phyloP scores from a whole-genome alignment of 2,888 invertebrate genomes.

The Drosophila testacea region DNA sequence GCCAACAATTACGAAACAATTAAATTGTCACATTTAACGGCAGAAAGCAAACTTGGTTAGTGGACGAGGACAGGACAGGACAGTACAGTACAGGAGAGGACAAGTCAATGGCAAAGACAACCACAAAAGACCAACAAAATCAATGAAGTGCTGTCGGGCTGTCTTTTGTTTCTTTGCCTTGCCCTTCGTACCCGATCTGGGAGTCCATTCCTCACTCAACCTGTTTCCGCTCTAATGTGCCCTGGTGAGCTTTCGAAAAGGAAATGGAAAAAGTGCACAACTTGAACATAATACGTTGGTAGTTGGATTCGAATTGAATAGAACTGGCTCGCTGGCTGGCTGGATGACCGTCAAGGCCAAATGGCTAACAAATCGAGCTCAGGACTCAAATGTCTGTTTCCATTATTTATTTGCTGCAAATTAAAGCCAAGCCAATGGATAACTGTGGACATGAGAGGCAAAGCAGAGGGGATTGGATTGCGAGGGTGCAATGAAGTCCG shows the following conservation, averaged over 20 bases:
- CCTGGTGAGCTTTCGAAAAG: constrained; percentile 27
- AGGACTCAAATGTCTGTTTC: constrained; percentile 64
- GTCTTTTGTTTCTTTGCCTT: constrained; percentile 37
- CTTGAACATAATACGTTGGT: constrained; percentile 65
- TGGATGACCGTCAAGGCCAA: constrained; percentile 64
- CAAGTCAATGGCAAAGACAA: constrained; percentile 32
- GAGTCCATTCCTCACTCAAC: constrained; percentile 20
- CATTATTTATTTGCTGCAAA: constrained; percentile 80
- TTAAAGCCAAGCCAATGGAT: constrained; percentile 57
- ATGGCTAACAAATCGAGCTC: constrained; percentile 58
- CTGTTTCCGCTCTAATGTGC: constrained; percentile 57
- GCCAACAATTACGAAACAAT: constrained; percentile 76
- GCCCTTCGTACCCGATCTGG: constrained; percentile 3
- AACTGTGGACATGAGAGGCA: neutral
- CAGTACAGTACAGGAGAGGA: neutral
- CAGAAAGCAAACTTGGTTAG: constrained; percentile 38
- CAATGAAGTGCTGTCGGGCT: constrained; percentile 43
- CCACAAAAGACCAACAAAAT: constrained; percentile 57
- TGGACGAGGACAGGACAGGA: constrained; percentile 20
- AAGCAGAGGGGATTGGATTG: neutral
- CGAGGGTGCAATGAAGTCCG: constrained; percentile 18
- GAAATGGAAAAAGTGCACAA: constrained; percentile 73
- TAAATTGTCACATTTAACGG: constrained; percentile 74
- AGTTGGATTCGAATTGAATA: constrained; percentile 52
- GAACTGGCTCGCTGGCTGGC: constrained; percentile 24